phyloP scores from a whole-genome alignment of 2,113 vertebrate species.

The Myodes glareolus region DNA sequence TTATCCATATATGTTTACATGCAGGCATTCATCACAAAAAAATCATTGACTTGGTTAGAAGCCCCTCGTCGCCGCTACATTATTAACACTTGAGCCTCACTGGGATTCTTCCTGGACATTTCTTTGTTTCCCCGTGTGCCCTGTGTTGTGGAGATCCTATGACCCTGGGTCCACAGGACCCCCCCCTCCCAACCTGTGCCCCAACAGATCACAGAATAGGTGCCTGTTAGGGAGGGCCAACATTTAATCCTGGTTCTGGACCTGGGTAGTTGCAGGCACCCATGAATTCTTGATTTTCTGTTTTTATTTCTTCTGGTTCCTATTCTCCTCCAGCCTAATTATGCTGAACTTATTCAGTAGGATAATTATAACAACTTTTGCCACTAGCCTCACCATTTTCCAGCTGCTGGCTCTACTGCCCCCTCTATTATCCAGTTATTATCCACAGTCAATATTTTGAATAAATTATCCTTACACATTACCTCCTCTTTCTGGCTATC shows the following conservation, averaged over 20 bases:
- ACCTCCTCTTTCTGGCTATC: conserved; percentile 3
- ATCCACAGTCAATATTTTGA: conserved; percentile 58
- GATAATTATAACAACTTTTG: conserved; percentile 48
- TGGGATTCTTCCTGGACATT: background rate
- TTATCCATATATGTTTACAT: background rate
- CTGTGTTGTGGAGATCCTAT: background rate
- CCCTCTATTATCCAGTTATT: conserved; percentile 45
- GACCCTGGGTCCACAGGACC: background rate
- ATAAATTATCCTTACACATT: conserved; percentile 38
- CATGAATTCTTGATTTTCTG: conserved; percentile 24
- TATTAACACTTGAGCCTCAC: background rate
- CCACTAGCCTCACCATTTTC: conserved; percentile 47
- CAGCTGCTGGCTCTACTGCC: conserved; percentile 10
- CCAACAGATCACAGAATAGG: background rate
- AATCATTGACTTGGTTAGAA: background rate
- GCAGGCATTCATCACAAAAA: background rate
- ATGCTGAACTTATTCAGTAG: conserved; percentile 44
- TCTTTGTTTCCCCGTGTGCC: background rate
- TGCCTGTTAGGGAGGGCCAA: background rate
- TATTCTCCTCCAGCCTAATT: conserved; percentile 18
- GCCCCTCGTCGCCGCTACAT: background rate
- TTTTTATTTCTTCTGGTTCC: conserved; percentile 1
- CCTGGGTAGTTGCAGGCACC: background rate
- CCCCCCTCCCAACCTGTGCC: background rate
- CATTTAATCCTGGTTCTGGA: background rate